phyloP scores from a whole-genome alignment of 2,113 vertebrate genomes.

The Neotragus pygmaeus region DNA sequence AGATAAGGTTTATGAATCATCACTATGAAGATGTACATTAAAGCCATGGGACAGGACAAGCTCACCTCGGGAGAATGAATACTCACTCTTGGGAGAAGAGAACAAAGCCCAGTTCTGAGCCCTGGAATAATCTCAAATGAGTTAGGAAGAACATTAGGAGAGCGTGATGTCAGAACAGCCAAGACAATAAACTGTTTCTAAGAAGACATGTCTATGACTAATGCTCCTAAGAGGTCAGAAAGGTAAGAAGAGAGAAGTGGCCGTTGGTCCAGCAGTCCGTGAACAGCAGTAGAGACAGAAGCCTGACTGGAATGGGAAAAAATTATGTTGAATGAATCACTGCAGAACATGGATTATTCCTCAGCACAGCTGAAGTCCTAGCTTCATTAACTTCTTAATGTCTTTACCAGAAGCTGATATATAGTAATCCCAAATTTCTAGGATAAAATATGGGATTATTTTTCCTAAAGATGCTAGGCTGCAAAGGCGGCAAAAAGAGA shows the following conservation, averaged over 20 bases:
- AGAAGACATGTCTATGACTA: not conserved
- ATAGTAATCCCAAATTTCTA: not conserved
- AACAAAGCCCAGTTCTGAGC: not conserved
- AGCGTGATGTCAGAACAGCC: not conserved
- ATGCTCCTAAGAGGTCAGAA: constrained; percentile 8
- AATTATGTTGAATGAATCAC: not conserved
- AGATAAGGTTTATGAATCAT: not conserved
- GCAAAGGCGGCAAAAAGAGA: not conserved
- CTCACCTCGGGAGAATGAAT: not conserved
- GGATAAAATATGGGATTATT: not conserved
- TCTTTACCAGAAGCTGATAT: constrained; percentile 2
- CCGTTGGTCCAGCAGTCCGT: not conserved
- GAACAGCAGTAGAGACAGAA: not conserved
- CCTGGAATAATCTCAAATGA: not conserved
- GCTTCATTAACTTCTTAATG: not conserved
- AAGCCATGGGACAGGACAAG: not conserved
- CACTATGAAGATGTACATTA: not conserved
- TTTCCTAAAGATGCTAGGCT: not conserved
- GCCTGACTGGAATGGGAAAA: not conserved
- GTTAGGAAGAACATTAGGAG: not conserved
- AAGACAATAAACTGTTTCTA: constrained; percentile 11
- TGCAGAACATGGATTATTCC: not conserved
- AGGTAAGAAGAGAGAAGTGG: not conserved
- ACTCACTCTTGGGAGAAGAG: not conserved
- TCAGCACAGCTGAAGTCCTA: not conserved